Percentiles rank a stretch among this genome's conserved stretches.
These are phyloP conservation scores for Phengaris arion DNA, from an alignment of 2,888 invertebrate species.

Conservation along the genomic window DNA sequence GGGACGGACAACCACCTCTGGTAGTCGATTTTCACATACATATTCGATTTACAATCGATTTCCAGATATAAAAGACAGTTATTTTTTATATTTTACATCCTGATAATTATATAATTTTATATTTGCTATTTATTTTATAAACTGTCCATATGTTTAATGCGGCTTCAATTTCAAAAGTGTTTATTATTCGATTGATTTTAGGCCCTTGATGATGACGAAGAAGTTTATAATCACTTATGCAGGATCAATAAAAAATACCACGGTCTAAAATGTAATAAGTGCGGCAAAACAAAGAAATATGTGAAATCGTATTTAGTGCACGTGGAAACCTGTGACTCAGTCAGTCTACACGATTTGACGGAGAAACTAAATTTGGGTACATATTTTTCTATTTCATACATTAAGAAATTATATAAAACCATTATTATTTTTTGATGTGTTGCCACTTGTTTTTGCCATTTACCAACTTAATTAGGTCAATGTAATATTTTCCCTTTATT, in stretches of 20 bases:
- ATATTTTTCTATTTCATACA: constrained; percentile 8
- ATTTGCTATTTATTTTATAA: background rate
- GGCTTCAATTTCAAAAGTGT: background rate
- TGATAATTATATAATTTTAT: no score
- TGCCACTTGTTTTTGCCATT: background rate
- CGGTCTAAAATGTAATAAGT: constrained; percentile 39
- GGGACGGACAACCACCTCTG: constrained; percentile 44
- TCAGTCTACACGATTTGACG: constrained; percentile 16
- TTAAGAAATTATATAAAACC: background rate
- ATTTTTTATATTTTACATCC: no score
- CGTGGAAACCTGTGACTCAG: constrained; percentile 35
- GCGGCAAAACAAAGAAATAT: constrained; percentile 38
- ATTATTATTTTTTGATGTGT: background rate
- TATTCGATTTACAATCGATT: no score
- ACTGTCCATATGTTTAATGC: background rate
- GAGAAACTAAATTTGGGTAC: constrained; percentile 28
- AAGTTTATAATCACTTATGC: constrained; percentile 13
- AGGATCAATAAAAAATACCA: constrained; percentile 26
- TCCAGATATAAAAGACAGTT: no score
- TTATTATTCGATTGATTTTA: background rate
- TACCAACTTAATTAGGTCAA: no score
- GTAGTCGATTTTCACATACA: constrained; percentile 32
- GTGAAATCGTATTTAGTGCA: constrained; percentile 41
- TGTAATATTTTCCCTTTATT: no score
- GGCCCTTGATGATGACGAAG: background rate